Base-by-base conservation (phyloP, 2,113 vertebrate species). In the Hippocampus mohnikei region DNA sequence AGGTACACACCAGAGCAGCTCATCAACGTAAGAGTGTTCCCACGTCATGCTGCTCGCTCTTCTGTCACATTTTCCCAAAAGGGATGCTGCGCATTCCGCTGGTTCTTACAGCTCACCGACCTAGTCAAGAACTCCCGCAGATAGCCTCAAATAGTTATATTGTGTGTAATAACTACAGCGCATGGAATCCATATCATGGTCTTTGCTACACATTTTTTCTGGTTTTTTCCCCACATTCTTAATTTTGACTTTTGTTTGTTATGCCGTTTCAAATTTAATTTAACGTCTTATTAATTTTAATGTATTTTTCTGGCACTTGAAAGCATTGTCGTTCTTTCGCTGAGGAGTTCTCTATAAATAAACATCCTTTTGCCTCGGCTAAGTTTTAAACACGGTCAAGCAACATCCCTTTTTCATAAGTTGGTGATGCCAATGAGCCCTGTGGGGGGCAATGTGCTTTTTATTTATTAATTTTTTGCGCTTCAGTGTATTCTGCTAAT, bases 371-470 rank as follows among this genome's bases (percentile, higher is more conserved):
- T 42, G 20, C 21, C 21, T 63, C 18, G 40, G 21, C 37, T 13
- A 23, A 63, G 37, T 63, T n/a, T 42, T 41, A 63, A 42, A 42
- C 20, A 41, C 61, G 23, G 61, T 42, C 61, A 63, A 63, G 23
- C 61, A 63, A 23, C 37, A 42, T 42, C 61, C 59, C 21, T 9
- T 66, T 66, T 65, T 65, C 52, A 33, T 33, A 66, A 66, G 44
- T 50, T 27, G 33, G 65, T 66, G 44, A 66, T 66, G 44, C 52
- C 18, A 66, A 66, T 66, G 46, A 52, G 25, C 65, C 65, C 64
- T 20, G 42, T 48, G 44, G 64, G 64, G 64, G 44, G 13, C 25
- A 66, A 66, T 66, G 44, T 29, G 64, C 42, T 50, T 48, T 25
- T 66, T 66, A 50, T 46, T 23, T 50, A 29, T 48, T 29, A 2